Base-by-base conservation (phyloP, 2,797 vertebrate species). In the Podarcis lilfordi region DNA sequence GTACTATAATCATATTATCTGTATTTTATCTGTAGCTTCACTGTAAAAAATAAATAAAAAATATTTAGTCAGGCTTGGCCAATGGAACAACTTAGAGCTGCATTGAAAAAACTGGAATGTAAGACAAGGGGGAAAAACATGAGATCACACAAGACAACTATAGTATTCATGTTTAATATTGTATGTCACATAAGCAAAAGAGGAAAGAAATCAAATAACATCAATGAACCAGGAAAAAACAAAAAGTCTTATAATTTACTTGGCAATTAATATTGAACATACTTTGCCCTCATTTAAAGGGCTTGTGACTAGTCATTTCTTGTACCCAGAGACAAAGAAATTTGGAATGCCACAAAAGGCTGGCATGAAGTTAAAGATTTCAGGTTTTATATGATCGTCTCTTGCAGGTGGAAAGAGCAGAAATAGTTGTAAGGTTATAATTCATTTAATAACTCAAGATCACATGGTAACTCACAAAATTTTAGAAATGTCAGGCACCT, bases 81-180 rank as follows among this genome's bases (percentile, higher is more conserved):
- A 93, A 91, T 88, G 84, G 45, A 2, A 7, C n/a, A 93, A 32
- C 61, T 86, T 91, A 95, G 94, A 92, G 1, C 17, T 89, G 0
- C 45, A 89, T 71, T 95, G 88, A 93, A 96, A 95, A 64, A 95
- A 93, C 90, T 68, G 90, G 94, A 94, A 91, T 40, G 11, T 11
- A 95, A 71, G 92, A 88, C 1, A 88, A 10, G 15, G 88, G 93
- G 89, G 1, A 82, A 45, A 78, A 78, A 87, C 88, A 83, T 88
- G 55, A 89, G 85, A 90, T 86, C 0, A 32, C 21, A 35, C 32
- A 86, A 86, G 74, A 4, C 40, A 88, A 82, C 79, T 86, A 78
- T 89, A 88, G 89, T 92, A 88, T 92, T 94, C 4, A 88, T 86
- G 13, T 89, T 19, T 75, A 92, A 88, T 82, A 91, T 27, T 81